Conservation (phyloP, 2,113 vertebrate genomes). For the Ellobius talpinus region DNA sequence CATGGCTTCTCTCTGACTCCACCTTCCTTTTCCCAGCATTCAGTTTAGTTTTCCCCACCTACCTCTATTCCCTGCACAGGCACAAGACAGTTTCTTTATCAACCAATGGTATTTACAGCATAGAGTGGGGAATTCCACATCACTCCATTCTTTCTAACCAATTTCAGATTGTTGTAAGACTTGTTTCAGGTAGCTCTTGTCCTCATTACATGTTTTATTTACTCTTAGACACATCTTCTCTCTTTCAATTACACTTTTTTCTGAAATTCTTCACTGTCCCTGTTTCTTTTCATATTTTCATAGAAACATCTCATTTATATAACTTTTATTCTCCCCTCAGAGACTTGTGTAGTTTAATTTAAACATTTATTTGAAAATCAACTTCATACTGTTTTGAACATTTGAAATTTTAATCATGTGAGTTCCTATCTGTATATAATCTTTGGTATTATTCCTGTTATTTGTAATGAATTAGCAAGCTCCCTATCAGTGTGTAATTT, state of each 20-base stretch:
- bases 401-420: neutral
- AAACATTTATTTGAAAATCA: neutral
- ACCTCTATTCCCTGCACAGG: too few species aligned
- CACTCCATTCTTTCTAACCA: neutral
- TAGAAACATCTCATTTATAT: neutral
- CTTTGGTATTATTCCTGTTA: neutral
- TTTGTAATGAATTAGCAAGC: neutral
- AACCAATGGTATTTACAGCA: too few species aligned
- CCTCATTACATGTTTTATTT: neutral
- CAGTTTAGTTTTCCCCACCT: too few species aligned
- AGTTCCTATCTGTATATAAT: neutral
- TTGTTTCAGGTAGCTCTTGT: neutral
- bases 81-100: too few species aligned
- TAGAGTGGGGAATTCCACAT: too few species aligned
- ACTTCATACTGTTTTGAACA: neutral
- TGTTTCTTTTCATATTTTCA: neutral
- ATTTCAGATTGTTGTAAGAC: neutral
- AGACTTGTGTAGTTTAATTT: neutral
- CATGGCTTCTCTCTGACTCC: too few species aligned
- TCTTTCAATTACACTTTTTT: neutral
- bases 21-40: too few species aligned
- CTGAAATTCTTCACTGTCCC: neutral
- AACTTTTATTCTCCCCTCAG: neutral
- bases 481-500: neutral
- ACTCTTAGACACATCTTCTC: neutral